A percentile compares a stretch with the other conserved stretches of the same genome.
Conservation (phyloP, 64 coral and sea anemone species). For the Platygyra sinensis region DNA sequence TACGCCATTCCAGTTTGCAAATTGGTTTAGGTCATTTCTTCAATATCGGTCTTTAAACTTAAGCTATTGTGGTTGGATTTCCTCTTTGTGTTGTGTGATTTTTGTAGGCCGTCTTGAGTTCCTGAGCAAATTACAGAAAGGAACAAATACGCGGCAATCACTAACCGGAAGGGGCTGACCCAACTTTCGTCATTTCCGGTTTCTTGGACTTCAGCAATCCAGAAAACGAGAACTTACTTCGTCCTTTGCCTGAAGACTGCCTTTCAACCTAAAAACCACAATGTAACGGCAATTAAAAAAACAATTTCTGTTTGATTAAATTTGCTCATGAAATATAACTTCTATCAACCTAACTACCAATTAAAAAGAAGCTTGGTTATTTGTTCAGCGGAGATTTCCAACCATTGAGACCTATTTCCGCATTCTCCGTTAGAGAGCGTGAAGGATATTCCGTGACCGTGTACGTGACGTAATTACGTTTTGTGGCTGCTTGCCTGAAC, state of each 20-base stretch:
- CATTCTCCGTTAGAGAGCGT: too few relatives aligned
- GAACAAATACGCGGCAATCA: neutral
- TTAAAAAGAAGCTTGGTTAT: too few relatives aligned
- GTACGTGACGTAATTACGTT: too few relatives aligned
- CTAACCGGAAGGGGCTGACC: slow-evolving; percentile 56
- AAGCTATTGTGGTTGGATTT: neutral
- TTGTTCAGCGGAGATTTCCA: too few relatives aligned
- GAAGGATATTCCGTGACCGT: too few relatives aligned
- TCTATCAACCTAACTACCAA: too few relatives aligned
- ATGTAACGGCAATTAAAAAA: neutral
- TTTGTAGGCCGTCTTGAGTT: neutral
- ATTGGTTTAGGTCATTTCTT: neutral
- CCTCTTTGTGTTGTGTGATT: neutral
- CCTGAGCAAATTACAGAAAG: neutral
- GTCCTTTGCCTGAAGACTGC: neutral
- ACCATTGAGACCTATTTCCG: too few relatives aligned
- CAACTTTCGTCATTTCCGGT: slow-evolving; percentile 67
- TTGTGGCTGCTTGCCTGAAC: too few relatives aligned
- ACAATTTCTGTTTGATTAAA: too few relatives aligned
- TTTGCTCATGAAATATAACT: too few relatives aligned
- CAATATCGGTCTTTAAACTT: neutral
- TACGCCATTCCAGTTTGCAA: neutral
- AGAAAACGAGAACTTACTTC: slow-evolving; percentile 41
- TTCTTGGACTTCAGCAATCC: slow-evolving; percentile 52
- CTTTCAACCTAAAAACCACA: slow-evolving; percentile 36